Evolutionary conservation across 2,797 vertebrate genomes (phyloP).

Genomic region (Squalus acanthias): DNA sequence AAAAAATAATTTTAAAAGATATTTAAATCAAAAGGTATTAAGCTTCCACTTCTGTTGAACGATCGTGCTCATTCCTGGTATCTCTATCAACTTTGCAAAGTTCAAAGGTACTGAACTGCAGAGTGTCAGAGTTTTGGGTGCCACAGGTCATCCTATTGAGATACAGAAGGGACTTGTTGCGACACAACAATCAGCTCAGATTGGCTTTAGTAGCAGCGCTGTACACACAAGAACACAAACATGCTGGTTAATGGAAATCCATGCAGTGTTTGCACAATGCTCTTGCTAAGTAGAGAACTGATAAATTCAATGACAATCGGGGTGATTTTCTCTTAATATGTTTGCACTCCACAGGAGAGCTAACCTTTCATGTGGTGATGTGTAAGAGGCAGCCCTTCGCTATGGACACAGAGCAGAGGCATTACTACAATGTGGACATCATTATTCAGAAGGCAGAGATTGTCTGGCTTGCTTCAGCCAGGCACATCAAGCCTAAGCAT

Average conservation of each 20-base stretch:
- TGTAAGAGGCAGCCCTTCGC: background rate
- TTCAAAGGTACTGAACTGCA: conserved; percentile 71
- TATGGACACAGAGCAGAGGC: background rate
- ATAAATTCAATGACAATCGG: conserved; percentile 30
- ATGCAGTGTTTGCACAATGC: conserved; percentile 25
- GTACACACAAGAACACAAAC: conserved; percentile 26
- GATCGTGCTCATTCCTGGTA: conserved; percentile 40
- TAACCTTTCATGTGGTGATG: background rate
- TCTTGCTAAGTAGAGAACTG: background rate
- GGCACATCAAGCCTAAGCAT: background rate
- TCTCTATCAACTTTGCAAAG: conserved; percentile 78
- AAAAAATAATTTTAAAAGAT: background rate
- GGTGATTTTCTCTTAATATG: conserved; percentile 18
- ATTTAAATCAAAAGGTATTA: background rate
- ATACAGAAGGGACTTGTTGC: conserved; percentile 55
- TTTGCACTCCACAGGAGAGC: background rate
- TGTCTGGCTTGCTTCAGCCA: background rate
- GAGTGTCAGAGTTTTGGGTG: conserved; percentile 55
- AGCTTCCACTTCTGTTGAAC: background rate
- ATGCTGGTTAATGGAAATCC: conserved; percentile 28
- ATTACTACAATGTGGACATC: background rate
- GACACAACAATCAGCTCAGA: conserved; percentile 43
- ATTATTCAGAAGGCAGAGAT: background rate
- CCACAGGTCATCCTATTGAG: conserved; percentile 67
- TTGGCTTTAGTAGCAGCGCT: background rate